phyloP scores from a whole-genome alignment of 2,113 vertebrate species.

The Mirounga angustirostris region DNA sequence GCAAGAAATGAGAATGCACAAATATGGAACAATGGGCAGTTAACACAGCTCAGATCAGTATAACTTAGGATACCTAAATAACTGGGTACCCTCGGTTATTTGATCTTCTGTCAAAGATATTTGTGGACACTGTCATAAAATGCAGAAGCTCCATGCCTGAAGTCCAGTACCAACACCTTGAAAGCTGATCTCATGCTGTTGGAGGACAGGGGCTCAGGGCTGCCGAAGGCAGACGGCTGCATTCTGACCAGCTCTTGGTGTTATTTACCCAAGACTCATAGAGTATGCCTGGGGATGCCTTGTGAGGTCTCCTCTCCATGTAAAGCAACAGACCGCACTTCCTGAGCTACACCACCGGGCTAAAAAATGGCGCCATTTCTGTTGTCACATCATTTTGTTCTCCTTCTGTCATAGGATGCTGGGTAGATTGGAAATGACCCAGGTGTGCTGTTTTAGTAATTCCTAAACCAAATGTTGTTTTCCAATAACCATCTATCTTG shows the following conservation, averaged over 20 bases:
- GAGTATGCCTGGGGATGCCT: not conserved
- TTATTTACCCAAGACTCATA: not conserved
- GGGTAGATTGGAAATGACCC: constrained; percentile 32
- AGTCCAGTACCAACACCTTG: no score
- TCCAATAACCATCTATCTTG: constrained; percentile 62
- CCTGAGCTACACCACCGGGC: not conserved
- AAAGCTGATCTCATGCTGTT: not conserved
- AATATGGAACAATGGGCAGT: not conserved
- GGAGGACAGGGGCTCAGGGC: not conserved
- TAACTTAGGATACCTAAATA: no score
- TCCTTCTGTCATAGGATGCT: not conserved
- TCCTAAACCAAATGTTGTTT: constrained; percentile 70
- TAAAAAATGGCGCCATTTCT: not conserved
- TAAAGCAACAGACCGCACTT: not conserved
- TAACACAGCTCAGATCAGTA: not conserved
- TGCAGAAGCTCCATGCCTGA: not conserved
- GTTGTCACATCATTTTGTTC: not conserved
- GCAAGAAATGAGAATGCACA: not conserved
- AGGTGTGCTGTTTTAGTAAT: constrained; percentile 20
- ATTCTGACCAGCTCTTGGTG: not conserved
- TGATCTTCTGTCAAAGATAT: not conserved
- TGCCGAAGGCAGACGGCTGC: not conserved
- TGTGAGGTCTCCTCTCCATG: not conserved
- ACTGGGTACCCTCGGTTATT: not conserved
- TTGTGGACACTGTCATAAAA: not conserved